phyloP scores from a whole-genome alignment of 2,888 invertebrate species.

The Lacanobia wlatinum region DNA sequence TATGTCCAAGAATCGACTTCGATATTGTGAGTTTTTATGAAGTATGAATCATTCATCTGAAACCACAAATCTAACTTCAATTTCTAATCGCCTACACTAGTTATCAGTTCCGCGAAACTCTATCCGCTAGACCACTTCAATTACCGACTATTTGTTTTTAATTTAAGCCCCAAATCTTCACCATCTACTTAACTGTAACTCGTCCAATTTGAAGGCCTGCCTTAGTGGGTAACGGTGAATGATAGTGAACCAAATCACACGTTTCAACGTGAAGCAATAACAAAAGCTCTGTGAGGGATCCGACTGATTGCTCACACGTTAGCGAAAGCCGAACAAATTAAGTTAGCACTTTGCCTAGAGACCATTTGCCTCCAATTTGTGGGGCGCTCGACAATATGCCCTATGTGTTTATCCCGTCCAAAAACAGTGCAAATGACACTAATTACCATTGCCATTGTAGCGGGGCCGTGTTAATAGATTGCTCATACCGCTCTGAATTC shows the following conservation, averaged over 20 bases:
- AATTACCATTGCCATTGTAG: conserved; percentile 83
- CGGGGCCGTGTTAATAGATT: conserved; percentile 84
- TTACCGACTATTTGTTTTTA: conserved; percentile 61
- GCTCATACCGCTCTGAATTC: conserved; percentile 83
- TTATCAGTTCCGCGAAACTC: conserved; percentile 7
- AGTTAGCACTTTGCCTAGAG: conserved; percentile 86
- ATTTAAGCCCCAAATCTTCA: conserved; percentile 62
- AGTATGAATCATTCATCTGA: neutral
- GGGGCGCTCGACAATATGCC: conserved; percentile 84
- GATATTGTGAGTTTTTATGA: neutral
- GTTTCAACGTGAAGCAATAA: conserved; percentile 76
- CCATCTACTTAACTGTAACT: conserved; percentile 59
- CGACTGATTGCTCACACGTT: conserved; percentile 86
- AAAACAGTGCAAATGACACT: conserved; percentile 90
- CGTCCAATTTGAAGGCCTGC: conserved; percentile 62
- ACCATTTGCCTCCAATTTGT: conserved; percentile 89
- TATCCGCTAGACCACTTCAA: conserved; percentile 33
- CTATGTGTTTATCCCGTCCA: conserved; percentile 89
- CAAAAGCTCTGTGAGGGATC: conserved; percentile 75
- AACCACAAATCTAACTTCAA: conserved; percentile 21
- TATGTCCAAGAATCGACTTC: too few relatives aligned
- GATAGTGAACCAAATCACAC: conserved; percentile 72
- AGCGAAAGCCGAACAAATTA: conserved; percentile 90
- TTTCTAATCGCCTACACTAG: neutral
- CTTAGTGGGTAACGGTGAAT: conserved; percentile 74